Conservation (phyloP, 2,797 vertebrate genomes). For the Poecilia wingei region DNA sequence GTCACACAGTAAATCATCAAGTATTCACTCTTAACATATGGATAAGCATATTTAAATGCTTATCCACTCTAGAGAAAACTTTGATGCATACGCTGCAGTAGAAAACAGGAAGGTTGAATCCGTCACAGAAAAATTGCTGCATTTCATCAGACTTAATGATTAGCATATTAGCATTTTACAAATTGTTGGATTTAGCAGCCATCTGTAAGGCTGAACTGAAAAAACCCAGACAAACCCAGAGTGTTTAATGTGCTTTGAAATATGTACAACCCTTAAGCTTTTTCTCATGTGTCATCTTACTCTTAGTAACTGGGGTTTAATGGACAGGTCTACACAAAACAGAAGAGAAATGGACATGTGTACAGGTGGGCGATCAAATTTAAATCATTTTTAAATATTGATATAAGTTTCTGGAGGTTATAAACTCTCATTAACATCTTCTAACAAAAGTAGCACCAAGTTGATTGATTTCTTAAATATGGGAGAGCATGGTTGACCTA, state of each 20-base stretch:
- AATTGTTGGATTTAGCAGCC: not conserved
- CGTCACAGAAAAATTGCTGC: not conserved
- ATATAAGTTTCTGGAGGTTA: too few species aligned
- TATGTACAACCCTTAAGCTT: not conserved
- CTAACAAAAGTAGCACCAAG: too few species aligned
- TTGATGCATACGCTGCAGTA: not conserved
- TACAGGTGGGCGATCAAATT: too few species aligned
- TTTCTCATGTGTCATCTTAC: not conserved
- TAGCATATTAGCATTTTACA: not conserved
- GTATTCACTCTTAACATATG: not conserved
- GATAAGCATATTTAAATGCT: not conserved
- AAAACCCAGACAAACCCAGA: not conserved
- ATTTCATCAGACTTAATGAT: not conserved
- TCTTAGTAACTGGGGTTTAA: too few species aligned
- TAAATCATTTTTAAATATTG: too few species aligned
- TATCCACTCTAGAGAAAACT: not conserved
- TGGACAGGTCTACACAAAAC: too few species aligned
- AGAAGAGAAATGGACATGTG: not conserved
- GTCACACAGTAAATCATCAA: not conserved
- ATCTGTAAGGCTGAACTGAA: not conserved
- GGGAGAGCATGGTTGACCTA: too few species aligned
- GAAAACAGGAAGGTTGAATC: not conserved
- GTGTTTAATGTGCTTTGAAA: not conserved
- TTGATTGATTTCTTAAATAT: too few species aligned
- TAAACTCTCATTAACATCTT: too few species aligned